Base-by-base conservation (phyloP, 2,113 vertebrate genomes). In the Erythrocercus mccallii region DNA sequence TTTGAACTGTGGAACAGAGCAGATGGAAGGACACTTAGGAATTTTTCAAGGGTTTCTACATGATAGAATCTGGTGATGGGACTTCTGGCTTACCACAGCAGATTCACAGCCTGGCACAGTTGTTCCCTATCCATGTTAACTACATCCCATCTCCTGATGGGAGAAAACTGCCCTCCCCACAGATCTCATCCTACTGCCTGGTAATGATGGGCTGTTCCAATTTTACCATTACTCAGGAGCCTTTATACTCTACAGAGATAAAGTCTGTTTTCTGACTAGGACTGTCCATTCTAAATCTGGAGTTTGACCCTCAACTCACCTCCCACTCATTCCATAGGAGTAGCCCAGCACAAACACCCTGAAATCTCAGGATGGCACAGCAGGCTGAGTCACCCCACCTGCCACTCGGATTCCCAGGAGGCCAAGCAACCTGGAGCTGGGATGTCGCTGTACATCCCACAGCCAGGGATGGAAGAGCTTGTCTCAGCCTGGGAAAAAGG, bases 1-100 rank as follows among this genome's bases (percentile, higher is more conserved):
- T 88, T 90, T 91, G 69, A 97, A 92, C 91, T 94, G 66, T 85
- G 54, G 80, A 88, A 54, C 21, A 82, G 77, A 81, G 79, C 91
- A 95, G 87, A 97, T 50, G 70, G 78, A 92, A 95, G 79, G 54
- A 88, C 48, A 60, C 40, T 88, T 66, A 85, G 27, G 35, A 73
- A 56, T 40, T 92, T 90, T 93, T 94, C 72, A 97, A 79, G 79
- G 91, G 58, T 78, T 70, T 62, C 68, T 87, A 48, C 24, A 27
- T 71, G 57, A 81, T 14, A 87, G 80, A 94, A 94, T 69, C 73
- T 87, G 24, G 40, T 28, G 44, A 81, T 78, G 60, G 60, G 70
- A 64, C 2, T 8, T 69, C 24, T 47, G 35, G 48, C 1, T 92
- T 91, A 71, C n/a, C 28, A 74, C 50, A 69, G 82, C 27, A 82